Base-by-base conservation (phyloP, 1,140 invertebrate species). In the Nautilus pompilius region DNA sequence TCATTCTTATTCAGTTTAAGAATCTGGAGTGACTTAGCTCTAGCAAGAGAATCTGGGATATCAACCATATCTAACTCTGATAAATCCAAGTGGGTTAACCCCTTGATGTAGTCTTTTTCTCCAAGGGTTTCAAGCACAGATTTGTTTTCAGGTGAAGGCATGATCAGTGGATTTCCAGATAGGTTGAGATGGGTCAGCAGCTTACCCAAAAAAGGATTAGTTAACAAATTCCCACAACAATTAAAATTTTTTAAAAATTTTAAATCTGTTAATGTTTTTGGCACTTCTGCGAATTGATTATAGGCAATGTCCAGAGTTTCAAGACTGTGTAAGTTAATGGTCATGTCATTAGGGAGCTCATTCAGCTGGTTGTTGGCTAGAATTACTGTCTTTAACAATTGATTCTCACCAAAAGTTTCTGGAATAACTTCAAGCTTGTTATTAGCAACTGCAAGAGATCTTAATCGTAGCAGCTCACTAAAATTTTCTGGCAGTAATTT, bases 401-500 rank as follows among this genome's bases (percentile, higher is more conserved):
- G 76, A 26, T 75, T 64, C 22, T 71, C 68, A 0, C 77, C 75
- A 13, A 81, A 55, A 6, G 60, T 59, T 2, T 73, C 71, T 4
- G 77, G 74, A 57, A 81, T 71, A 34, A 45, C 62, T 28, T 63
- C 63, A 20, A 80, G 65, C 41, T 75, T 72, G 58, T 80, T 80
- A 36, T 71, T 65, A 3, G 67, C 60, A 2, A 30, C 70, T 71
- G 41, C 54, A 22, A 20, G 61, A 51, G n/a, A 54, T 26, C 41
- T 63, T 2, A 58, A 65, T 2, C 41, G 51, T 22, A 69, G 32
- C n/a, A 48, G 34, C 55, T 75, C 73, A 62, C 71, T 68, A 1
- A 75, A 20, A 13, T 72, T 68, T 17, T 75, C 69, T 3, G 78
- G 76, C 5, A 81, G 61, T 10, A 26, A 22, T 49, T 72, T 70